Evolutionary conservation across 2,888 invertebrate species (phyloP).

Genomic region (Linnaemya vulpina): DNA sequence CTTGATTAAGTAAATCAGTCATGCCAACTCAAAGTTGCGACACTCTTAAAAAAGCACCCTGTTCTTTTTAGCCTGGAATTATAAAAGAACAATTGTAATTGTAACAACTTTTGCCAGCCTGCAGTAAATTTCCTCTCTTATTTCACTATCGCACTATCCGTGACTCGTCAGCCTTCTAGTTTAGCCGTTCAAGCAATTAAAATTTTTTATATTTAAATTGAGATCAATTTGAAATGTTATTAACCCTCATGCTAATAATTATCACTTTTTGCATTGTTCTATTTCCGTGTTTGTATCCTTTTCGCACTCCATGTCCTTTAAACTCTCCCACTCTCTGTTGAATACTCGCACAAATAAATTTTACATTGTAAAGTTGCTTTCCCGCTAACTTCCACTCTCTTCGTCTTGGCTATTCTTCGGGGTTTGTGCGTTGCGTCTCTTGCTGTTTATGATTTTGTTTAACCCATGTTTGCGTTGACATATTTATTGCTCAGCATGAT

Average conservation of each 20-base stretch:
- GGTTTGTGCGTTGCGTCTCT: slow-evolving; percentile 30
- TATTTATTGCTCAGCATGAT: slow-evolving; percentile 79
- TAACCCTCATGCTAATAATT: slow-evolving; percentile 39
- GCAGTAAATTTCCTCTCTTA: too few species aligned
- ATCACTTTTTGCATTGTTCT: slow-evolving; percentile 6
- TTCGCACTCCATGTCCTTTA: slow-evolving; percentile 16
- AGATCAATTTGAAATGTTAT: slow-evolving; percentile 15
- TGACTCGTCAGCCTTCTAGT: too few species aligned
- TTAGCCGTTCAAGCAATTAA: too few species aligned
- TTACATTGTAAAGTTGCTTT: slow-evolving; percentile 14
- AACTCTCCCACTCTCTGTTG: slow-evolving; percentile 18
- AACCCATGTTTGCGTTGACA: slow-evolving; percentile 74
- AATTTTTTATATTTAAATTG: slow-evolving; percentile 1
- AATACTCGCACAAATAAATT: background rate
- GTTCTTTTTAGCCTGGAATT: too few species aligned
- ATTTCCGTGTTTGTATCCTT: slow-evolving; percentile 5
- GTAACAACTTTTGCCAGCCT: too few species aligned
- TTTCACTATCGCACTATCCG: too few species aligned
- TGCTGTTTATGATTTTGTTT: slow-evolving; percentile 65
- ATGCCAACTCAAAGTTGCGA: too few species aligned
- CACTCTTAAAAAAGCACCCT: too few species aligned
- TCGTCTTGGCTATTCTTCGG: slow-evolving; percentile 6
- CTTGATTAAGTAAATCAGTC: too few species aligned
- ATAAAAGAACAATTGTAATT: too few species aligned
- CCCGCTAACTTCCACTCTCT: slow-evolving; percentile 30